phyloP scores from a whole-genome alignment of 1,140 invertebrate species.

The Amyelois transitella region DNA sequence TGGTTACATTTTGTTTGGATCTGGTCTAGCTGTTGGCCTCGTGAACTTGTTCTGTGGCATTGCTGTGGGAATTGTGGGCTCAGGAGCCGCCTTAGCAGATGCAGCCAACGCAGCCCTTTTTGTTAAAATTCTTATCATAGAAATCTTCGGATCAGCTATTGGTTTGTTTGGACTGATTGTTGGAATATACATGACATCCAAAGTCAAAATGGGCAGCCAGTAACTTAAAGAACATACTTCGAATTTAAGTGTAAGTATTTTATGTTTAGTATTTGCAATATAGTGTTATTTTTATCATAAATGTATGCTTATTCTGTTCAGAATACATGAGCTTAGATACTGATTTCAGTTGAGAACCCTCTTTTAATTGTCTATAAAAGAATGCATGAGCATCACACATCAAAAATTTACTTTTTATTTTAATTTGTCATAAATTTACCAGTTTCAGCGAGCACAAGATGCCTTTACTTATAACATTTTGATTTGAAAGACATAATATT shows the following conservation, averaged over 20 bases:
- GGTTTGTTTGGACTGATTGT: constrained; percentile 99
- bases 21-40: constrained; percentile 93
- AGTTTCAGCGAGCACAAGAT: no score
- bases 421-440: no score
- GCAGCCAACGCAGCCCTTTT: constrained; percentile 96
- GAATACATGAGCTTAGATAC: neutral
- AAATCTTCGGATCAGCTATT: constrained; percentile 98
- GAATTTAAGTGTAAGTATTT: constrained; percentile 60
- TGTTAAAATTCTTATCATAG: constrained; percentile 97
- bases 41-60: constrained; percentile 97
- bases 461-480: no score
- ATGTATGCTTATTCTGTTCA: neutral
- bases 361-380: no score
- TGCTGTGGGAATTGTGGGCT: constrained; percentile 96
- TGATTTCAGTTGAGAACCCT: no score
- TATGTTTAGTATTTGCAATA: constrained; percentile 11
- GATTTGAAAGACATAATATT: no score
- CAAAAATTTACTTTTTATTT: no score
- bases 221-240: constrained; percentile 50
- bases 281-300: neutral
- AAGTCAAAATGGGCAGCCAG: constrained; percentile 77
- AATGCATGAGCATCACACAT: no score
- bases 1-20: constrained; percentile 97
- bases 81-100: constrained; percentile 96
- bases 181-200: constrained; percentile 92